phyloP scores from a whole-genome alignment of 1,140 invertebrate species.

The Andricus grossulariae region DNA sequence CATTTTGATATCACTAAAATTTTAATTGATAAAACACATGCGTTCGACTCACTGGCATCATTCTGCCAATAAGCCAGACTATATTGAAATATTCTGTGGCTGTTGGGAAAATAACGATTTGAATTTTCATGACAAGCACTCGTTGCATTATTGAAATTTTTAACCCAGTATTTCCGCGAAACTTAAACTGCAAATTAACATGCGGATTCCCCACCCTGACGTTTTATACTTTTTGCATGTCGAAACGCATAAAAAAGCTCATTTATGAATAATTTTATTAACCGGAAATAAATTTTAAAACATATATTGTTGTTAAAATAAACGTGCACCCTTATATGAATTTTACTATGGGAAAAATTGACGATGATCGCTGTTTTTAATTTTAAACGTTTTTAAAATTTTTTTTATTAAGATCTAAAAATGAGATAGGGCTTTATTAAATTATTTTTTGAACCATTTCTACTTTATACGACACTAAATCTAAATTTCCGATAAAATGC shows the following conservation, averaged over 20 bases:
- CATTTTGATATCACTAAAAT: not conserved
- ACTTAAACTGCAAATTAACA: constrained; percentile 21
- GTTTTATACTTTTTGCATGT: constrained; percentile 19
- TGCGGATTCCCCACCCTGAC: not conserved
- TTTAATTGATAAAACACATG: not conserved
- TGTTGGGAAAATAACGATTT: constrained; percentile 5
- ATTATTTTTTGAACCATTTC: not conserved
- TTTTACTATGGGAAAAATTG: too few species aligned
- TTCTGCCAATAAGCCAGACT: constrained; percentile 1
- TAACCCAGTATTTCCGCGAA: constrained; percentile 10
- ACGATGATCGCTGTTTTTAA: too few species aligned
- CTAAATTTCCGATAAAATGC: not conserved
- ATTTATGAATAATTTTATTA: constrained; percentile 18
- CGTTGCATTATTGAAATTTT: constrained; percentile 18
- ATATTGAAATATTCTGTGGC: constrained; percentile 4
- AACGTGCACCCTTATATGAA: too few species aligned
- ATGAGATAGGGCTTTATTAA: too few species aligned
- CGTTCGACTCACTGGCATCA: not conserved
- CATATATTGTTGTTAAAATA: not conserved
- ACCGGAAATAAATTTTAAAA: not conserved
- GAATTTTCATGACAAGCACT: constrained; percentile 26
- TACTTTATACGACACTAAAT: not conserved
- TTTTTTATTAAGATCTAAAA: too few species aligned
- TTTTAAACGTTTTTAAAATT: too few species aligned
- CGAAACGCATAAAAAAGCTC: constrained; percentile 3